Evolutionary conservation across 2,113 vertebrate species (phyloP).

Genomic region (Tinamus guttatus): DNA sequence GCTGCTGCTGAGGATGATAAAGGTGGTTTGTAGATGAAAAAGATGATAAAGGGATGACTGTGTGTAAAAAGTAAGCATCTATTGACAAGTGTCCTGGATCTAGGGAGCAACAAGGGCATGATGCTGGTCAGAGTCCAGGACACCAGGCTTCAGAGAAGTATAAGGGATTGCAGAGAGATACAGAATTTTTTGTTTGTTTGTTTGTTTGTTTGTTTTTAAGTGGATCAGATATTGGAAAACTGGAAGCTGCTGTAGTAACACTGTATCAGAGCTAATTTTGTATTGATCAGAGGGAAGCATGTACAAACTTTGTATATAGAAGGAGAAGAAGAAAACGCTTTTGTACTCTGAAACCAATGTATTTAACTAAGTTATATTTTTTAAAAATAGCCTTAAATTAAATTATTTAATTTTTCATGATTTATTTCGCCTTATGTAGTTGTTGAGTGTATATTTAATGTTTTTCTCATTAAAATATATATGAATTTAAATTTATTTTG

Average conservation of each 20-base stretch:
- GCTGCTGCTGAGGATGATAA: rapidly evolving
- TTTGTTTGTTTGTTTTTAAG: not conserved
- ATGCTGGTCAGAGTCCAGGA: rapidly evolving
- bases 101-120: not conserved
- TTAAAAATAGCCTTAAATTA: not conserved
- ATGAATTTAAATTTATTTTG: not conserved
- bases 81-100: not conserved
- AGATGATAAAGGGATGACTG: not conserved
- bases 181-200: not conserved
- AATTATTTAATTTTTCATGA: not conserved
- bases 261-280: not conserved
- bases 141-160: not conserved
- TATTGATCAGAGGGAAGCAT: not conserved
- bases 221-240: not conserved
- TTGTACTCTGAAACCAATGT: not conserved
- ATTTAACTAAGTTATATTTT: not conserved
- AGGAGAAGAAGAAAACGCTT: not conserved
- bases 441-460: not conserved
- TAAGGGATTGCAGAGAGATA: not conserved
- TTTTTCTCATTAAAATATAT: not conserved
- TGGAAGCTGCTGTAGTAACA: not conserved
- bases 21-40: not conserved
- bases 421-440: not conserved
- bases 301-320: not conserved
- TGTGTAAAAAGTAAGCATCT: not conserved